phyloP scores from a whole-genome alignment of 2,888 invertebrate genomes.

The Norana najaformis region DNA sequence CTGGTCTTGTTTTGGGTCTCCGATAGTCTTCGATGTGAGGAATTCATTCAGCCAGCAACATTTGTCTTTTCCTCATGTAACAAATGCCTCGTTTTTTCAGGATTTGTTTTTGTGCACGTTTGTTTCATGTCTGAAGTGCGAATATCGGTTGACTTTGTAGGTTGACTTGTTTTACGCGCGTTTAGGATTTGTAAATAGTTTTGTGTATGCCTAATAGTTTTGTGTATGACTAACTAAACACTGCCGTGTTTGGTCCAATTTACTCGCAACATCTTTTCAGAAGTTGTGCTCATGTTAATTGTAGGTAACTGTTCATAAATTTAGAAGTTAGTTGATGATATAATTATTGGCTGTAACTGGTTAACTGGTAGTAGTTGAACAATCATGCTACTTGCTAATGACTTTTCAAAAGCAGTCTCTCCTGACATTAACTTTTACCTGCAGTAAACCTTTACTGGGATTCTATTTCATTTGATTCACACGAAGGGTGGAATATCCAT shows the following conservation, averaged over 20 bases:
- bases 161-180: neutral
- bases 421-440: no score
- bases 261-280: neutral
- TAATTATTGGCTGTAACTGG: neutral
- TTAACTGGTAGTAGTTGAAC: slow-evolving; percentile 2
- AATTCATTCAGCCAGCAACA: neutral
- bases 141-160: neutral
- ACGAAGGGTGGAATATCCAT: neutral
- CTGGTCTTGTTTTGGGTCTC: neutral
- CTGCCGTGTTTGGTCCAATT: neutral
- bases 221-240: neutral
- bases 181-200: neutral
- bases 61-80: neutral
- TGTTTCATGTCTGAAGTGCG: neutral
- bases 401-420: no score
- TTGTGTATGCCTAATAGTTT: neutral
- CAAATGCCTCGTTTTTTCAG: neutral
- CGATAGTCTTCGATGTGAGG: neutral
- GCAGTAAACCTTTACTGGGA: neutral
- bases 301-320: neutral
- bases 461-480: neutral
- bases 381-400: neutral
- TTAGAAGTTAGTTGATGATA: neutral
- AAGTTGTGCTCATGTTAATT: neutral
- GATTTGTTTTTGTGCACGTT: neutral